These are phyloP conservation scores for Zeuzera pyrina DNA, from an alignment of 2,888 invertebrate genomes.

Conservation along the genomic window DNA sequence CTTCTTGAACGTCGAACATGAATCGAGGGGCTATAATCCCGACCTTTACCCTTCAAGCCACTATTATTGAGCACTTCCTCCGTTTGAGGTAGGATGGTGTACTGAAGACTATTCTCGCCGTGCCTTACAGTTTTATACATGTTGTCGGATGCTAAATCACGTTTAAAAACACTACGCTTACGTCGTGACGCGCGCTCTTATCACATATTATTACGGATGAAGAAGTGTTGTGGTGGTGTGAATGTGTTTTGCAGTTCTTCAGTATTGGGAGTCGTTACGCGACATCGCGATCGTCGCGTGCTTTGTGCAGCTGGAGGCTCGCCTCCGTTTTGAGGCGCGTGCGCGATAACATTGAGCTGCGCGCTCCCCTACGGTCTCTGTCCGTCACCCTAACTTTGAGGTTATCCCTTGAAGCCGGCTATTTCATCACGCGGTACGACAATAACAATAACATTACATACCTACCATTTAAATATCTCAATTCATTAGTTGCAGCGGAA, in stretches of 20 bases:
- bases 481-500: too few relatives aligned
- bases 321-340: constrained; percentile 31
- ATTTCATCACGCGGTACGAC: constrained; percentile 34
- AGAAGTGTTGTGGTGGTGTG: constrained; percentile 23
- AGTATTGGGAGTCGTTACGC: constrained; percentile 32
- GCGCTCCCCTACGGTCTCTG: constrained; percentile 41
- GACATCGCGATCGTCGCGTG: constrained; percentile 41
- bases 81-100: constrained; percentile 81
- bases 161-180: constrained; percentile 47
- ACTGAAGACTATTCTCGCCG: constrained; percentile 82
- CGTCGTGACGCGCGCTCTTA: constrained; percentile 30
- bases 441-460: constrained; percentile 54
- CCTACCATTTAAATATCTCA: too few relatives aligned
- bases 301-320: constrained; percentile 50
- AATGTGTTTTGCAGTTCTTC: constrained; percentile 31
- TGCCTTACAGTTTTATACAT: constrained; percentile 85
- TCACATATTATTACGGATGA: constrained; percentile 47
- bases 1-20: constrained; percentile 50
- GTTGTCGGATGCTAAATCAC: constrained; percentile 37
- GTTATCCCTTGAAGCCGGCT: constrained; percentile 62
- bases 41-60: constrained; percentile 69
- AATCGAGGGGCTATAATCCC: constrained; percentile 64
- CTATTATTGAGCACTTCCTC: constrained; percentile 77
- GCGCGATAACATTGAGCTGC: constrained; percentile 67
- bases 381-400: constrained; percentile 48